These are phyloP conservation scores for Hydropsyche tenuis DNA, from an alignment of 1,140 invertebrate species.

Conservation along the genomic window DNA sequence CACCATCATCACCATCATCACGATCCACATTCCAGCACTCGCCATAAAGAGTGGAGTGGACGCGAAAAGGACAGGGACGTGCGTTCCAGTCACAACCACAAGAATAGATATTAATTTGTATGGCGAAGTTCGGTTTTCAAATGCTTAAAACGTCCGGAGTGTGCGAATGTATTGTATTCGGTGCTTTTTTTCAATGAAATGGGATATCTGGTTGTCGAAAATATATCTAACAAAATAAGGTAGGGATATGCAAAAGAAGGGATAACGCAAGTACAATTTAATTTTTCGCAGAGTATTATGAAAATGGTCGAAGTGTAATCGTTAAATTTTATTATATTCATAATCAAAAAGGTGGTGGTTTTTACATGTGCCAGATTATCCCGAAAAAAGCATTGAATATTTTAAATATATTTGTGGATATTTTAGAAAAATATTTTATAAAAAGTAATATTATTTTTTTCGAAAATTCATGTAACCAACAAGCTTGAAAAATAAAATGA, in stretches of 20 bases:
- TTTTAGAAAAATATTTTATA: too few relatives aligned
- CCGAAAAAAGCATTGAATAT: too few relatives aligned
- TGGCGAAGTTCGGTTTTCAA: not conserved
- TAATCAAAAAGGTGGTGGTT: not conserved
- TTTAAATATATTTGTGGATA: too few relatives aligned
- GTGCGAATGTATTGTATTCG: not conserved
- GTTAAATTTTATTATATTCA: not conserved
- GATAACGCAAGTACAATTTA: not conserved
- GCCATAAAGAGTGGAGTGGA: slow-evolving; percentile 54
- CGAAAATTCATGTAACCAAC: too few relatives aligned
- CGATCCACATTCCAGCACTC: slow-evolving; percentile 52
- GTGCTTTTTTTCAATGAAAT: not conserved
- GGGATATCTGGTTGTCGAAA: not conserved
- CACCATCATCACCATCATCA: slow-evolving; percentile 87
- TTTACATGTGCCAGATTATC: too few relatives aligned
- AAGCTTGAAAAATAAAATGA: too few relatives aligned
- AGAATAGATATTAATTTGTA: slow-evolving; percentile 55
- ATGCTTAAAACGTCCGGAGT: not conserved
- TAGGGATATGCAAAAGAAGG: not conserved
- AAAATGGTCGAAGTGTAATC: not conserved
- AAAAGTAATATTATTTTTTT: too few relatives aligned
- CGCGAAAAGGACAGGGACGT: slow-evolving; percentile 53
- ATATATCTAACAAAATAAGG: not conserved
- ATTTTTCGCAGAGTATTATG: not conserved
- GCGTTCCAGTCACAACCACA: slow-evolving; percentile 58